Base-by-base conservation (phyloP, 2,888 invertebrate genomes). In the Hypolimnas misippus region DNA sequence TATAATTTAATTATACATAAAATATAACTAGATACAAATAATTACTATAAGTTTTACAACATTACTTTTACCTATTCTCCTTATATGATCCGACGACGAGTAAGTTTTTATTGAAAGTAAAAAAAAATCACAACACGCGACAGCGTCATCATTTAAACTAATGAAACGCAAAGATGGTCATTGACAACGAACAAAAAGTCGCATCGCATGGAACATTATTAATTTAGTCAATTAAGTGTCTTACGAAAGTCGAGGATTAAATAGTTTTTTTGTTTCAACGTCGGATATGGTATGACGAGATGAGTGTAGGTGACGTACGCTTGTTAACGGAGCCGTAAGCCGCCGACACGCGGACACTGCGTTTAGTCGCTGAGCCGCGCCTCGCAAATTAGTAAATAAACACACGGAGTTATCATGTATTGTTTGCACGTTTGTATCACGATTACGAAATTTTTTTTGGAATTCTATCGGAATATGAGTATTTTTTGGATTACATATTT, bases 261-360 rank as follows among this genome's bases (percentile, higher is more conserved):
- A 62, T 46, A 44, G 16, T 44, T 44, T 57, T 62, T 62, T 51
- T 56, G 19, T 44, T 8, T 35, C 12, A 35, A 53, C 16, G 17
- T 53, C 62, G 62, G 62, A 52, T 65, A 62, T 55, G 65, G 61
- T 57, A 56, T 64, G 63, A 61, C 67, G 54, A 63, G 68, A 67
- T 66, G 66, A 63, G 56, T 67, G 68, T 65, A 66, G 46, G 52
- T 60, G 53, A 44, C 35, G 56, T 8, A 29, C 38, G 56, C 51
- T 69, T 63, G 63, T 63, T 68, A 63, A 60, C 60, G 62, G 63
- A 61, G 35, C 40, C 59, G 42, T 58, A 70, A 57, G 68, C 56
- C 44, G 57, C 4, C 42, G 42, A 29, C 49, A 63, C n/a, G 65
- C 63, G 51, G 21, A 63, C 65, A 3, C 16, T 35, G 6, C 14